These are phyloP conservation scores for Cyanoramphus novaezelandiae DNA, from an alignment of 2,113 vertebrate species.

Conservation along the genomic window DNA sequence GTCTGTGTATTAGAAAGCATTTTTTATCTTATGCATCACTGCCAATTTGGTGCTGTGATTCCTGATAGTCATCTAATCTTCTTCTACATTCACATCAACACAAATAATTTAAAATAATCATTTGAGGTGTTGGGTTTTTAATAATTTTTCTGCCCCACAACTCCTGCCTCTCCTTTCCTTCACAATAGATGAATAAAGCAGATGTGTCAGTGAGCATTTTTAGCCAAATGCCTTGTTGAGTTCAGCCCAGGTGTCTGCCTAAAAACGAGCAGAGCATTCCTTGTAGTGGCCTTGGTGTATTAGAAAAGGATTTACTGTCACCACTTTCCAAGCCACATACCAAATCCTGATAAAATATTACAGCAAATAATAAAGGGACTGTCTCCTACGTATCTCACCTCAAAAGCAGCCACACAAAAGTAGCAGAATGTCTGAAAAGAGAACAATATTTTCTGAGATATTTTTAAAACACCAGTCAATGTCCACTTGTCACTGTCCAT, in stretches of 20 bases:
- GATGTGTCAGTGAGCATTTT: conserved; percentile 11
- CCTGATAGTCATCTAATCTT: conserved; percentile 36
- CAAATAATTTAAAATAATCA: conserved; percentile 23
- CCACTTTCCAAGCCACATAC: neutral
- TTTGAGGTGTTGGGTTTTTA: neutral
- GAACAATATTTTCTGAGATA: neutral
- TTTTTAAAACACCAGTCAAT: neutral
- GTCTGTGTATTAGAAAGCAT: neutral
- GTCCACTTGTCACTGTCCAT: neutral
- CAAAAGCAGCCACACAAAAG: neutral
- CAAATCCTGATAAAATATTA: neutral
- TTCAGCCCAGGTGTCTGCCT: neutral
- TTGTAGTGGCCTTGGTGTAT: neutral
- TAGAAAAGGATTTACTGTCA: conserved; percentile 43
- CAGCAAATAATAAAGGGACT: neutral
- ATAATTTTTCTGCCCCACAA: neutral
- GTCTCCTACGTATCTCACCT: neutral
- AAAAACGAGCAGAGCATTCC: neutral
- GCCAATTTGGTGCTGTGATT: conserved; percentile 6
- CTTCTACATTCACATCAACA: conserved; percentile 42
- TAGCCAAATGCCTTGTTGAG: neutral
- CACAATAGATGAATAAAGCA: conserved; percentile 35
- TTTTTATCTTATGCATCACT: conserved; percentile 44
- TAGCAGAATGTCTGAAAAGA: neutral
- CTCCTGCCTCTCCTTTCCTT: neutral